phyloP scores from a whole-genome alignment of 2,113 vertebrate species.

The Myrmophylax atrothorax region DNA sequence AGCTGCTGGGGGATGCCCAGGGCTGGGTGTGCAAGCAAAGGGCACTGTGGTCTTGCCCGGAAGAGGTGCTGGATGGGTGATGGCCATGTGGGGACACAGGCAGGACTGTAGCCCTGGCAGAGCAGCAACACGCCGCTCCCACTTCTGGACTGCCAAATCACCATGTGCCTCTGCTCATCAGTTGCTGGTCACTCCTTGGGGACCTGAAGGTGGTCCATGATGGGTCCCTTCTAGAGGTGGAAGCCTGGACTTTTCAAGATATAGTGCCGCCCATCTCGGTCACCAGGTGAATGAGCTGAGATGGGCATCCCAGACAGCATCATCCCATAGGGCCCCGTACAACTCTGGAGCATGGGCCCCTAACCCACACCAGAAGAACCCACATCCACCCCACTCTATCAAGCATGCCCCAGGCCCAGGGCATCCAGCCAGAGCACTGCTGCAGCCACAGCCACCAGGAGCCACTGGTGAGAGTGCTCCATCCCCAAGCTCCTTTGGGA shows the following conservation, averaged over 20 bases:
- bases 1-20: neutral
- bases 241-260: neutral
- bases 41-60: neutral
- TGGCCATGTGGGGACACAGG: neutral
- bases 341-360: rapidly evolving
- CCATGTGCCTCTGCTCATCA: rapidly evolving
- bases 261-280: neutral
- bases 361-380: neutral
- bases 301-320: neutral
- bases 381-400: rapidly evolving
- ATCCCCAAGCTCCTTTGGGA: neutral
- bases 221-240: neutral
- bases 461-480: too few relatives aligned
- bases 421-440: neutral
- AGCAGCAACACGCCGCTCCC: neutral
- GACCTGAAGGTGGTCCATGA: neutral
- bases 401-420: neutral
- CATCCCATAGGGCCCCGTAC: neutral
- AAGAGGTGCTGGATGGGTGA: neutral
- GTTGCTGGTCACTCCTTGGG: neutral
- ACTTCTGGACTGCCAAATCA: neutral
- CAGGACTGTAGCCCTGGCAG: neutral
- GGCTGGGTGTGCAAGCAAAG: neutral
- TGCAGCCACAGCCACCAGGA: neutral
- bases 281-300: neutral